Conservation (phyloP, 2,113 vertebrate genomes). For the Archilochus colubris region DNA sequence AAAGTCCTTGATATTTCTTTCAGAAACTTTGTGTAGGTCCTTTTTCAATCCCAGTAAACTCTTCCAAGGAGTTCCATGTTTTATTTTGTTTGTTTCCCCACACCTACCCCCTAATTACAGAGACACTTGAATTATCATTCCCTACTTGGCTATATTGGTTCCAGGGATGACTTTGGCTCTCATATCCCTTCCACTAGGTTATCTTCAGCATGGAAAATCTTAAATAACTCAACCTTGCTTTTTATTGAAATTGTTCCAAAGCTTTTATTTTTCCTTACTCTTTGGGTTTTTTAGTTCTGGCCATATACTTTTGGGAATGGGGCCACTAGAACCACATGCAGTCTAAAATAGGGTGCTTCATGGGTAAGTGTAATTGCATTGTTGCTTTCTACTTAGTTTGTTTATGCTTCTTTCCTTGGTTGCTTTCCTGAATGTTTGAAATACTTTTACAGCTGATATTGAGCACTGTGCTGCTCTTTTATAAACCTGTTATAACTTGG, state of each 20-base stretch:
- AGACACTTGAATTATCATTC: neutral
- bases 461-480: neutral
- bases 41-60: neutral
- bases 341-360: neutral
- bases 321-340: fast-evolving
- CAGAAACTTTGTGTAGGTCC: neutral
- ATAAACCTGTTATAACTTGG: neutral
- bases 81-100: neutral
- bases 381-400: neutral
- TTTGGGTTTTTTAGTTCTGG: neutral
- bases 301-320: neutral
- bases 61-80: neutral
- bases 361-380: neutral
- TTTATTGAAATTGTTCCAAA: neutral
- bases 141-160: neutral
- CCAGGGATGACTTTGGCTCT: neutral
- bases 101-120: neutral
- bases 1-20: neutral
- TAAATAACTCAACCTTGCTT: neutral
- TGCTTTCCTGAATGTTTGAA: neutral
- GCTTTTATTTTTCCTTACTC: neutral
- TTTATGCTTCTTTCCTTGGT: neutral
- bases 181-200: neutral
- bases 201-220: neutral
- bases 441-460: neutral